Percentiles rank a stretch among this genome's conserved stretches.
Conservation (phyloP, 2,888 invertebrate genomes). For the Synanthedon myopaeformis region DNA sequence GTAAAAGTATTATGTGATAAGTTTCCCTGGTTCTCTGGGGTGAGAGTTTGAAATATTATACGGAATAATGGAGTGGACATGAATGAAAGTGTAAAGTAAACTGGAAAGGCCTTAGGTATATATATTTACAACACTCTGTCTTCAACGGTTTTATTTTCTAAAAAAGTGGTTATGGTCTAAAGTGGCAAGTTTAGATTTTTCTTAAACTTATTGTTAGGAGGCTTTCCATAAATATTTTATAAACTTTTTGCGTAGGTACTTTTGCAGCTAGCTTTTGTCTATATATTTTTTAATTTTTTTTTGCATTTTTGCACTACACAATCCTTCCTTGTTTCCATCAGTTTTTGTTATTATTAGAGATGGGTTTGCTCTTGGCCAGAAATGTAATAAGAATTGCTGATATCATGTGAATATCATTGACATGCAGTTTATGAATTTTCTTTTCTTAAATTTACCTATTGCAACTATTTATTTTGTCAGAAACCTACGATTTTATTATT, state of each 20-base stretch:
- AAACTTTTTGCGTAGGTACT: no score
- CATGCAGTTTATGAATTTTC: no score
- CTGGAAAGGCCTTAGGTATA: not conserved
- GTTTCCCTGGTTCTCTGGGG: constrained; percentile 18
- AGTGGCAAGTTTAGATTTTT: no score
- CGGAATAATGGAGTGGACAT: constrained; percentile 10
- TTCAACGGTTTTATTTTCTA: not conserved
- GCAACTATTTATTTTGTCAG: not conserved
- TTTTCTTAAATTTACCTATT: not conserved
- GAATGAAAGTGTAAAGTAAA: constrained; percentile 8
- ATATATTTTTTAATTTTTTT: no score
- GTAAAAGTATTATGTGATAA: constrained; percentile 27
- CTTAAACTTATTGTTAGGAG: no score
- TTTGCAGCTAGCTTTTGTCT: no score
- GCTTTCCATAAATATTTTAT: no score
- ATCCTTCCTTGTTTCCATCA: no score
- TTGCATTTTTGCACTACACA: no score
- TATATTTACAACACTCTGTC: not conserved
- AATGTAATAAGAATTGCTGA: no score
- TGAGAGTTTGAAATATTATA: constrained; percentile 35
- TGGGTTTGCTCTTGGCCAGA: not conserved
- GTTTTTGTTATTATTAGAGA: not conserved
- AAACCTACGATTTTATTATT: not conserved
- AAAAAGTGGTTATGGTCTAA: no score
- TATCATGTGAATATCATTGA: not conserved